Evolutionary conservation across 2,888 invertebrate species (phyloP).

Genomic region (Odontocerum albicorne): DNA sequence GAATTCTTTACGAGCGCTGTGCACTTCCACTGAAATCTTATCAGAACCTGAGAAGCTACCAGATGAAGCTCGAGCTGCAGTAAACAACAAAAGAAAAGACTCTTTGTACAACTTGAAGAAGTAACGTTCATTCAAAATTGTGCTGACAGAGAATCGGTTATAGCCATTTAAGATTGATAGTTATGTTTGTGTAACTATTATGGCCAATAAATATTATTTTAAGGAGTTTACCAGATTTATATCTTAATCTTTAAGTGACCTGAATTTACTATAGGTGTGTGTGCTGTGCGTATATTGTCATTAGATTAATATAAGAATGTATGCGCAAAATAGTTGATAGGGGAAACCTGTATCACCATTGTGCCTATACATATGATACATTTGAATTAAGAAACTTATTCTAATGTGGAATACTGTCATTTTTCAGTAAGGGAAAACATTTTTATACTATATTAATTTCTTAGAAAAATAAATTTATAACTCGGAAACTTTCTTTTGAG

Average conservation of each 20-base stretch:
- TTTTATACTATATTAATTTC: too few relatives aligned
- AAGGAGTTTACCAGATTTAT: constrained; percentile 9
- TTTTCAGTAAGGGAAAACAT: too few relatives aligned
- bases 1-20: constrained; percentile 86
- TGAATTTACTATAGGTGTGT: constrained; percentile 5
- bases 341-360: not conserved
- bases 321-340: not conserved
- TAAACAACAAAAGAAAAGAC: constrained; percentile 43
- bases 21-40: constrained; percentile 91
- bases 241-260: constrained; percentile 29
- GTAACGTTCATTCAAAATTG: not conserved
- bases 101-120: not conserved
- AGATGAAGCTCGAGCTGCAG: constrained; percentile 84
- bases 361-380: not conserved
- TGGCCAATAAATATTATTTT: constrained; percentile 3
- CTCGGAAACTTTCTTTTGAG: too few relatives aligned
- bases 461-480: too few relatives aligned
- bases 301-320: not conserved
- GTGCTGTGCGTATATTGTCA: not conserved
- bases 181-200: not conserved
- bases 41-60: constrained; percentile 86
- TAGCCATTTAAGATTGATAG: not conserved
- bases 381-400: too few relatives aligned
- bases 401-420: too few relatives aligned
- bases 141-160: not conserved